Evolutionary conservation across 2,888 invertebrate genomes (phyloP).

Genomic region (Nomada fucata): DNA sequence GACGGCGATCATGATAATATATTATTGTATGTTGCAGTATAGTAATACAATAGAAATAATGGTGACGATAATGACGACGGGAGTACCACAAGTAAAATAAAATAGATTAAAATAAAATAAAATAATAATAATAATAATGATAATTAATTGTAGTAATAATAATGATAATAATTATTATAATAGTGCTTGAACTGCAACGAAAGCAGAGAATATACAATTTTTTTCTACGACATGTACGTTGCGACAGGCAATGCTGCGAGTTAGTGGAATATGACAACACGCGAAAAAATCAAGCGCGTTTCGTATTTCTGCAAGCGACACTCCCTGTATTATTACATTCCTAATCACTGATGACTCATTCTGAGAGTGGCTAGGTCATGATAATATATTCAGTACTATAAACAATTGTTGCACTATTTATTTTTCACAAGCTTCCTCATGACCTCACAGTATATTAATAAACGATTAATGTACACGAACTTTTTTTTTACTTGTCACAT

Average conservation of each 20-base stretch:
- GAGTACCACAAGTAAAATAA: constrained; percentile 56
- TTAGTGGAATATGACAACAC: constrained; percentile 66
- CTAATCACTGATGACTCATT: constrained; percentile 70
- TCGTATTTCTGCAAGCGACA: constrained; percentile 73
- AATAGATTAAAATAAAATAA: constrained; percentile 57
- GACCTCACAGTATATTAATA: constrained; percentile 64
- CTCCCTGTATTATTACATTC: constrained; percentile 66
- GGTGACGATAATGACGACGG: constrained; percentile 30
- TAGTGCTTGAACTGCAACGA: constrained; percentile 79
- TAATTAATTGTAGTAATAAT: constrained; percentile 64
- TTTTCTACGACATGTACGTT: constrained; percentile 64
- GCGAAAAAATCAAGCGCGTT: constrained; percentile 58
- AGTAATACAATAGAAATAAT: constrained; percentile 43
- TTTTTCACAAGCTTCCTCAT: constrained; percentile 63
- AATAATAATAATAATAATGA: constrained; percentile 49
- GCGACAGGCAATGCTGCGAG: constrained; percentile 64
- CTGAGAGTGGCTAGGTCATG: constrained; percentile 72
- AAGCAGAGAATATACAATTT: constrained; percentile 81
- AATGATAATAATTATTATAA: constrained; percentile 64
- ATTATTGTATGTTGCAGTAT: constrained; percentile 35
- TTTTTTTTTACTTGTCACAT: constrained; percentile 52
- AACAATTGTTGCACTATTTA: constrained; percentile 70
- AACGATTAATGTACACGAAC: constrained; percentile 70
- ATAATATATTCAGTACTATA: constrained; percentile 66
- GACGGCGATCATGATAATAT: constrained; percentile 25